phyloP scores from a whole-genome alignment of 2,888 invertebrate species.

The Chrysina gloriosa region DNA sequence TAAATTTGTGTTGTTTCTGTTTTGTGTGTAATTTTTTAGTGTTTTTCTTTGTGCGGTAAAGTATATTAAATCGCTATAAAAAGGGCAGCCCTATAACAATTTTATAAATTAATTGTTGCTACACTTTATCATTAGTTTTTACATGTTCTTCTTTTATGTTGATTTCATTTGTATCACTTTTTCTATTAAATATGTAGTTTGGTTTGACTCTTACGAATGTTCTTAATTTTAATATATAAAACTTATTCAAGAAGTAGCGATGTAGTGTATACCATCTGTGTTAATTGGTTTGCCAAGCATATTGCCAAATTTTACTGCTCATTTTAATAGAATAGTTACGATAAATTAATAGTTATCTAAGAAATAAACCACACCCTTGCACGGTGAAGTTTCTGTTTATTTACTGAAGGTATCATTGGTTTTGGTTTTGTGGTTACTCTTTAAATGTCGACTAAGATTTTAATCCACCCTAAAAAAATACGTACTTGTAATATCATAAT shows the following conservation, averaged over 20 bases:
- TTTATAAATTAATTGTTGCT: conserved; percentile 14
- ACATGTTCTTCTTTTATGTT: background rate
- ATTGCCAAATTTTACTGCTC: no score
- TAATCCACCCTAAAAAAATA: no score
- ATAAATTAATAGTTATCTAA: background rate
- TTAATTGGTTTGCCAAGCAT: no score
- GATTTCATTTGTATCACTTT: background rate
- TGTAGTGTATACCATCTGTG: no score
- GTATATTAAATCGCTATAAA: conserved; percentile 14
- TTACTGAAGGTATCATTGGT: background rate
- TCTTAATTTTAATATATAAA: no score
- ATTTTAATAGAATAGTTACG: background rate
- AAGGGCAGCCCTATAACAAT: background rate
- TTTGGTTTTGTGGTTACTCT: no score
- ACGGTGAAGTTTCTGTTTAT: background rate
- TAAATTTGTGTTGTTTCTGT: conserved; percentile 19
- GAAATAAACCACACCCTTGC: conserved; percentile 27
- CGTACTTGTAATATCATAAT: no score
- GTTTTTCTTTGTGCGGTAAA: conserved; percentile 30
- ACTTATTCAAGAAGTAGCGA: no score
- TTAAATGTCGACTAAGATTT: no score
- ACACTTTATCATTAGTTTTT: conserved; percentile 2
- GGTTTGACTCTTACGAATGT: no score
- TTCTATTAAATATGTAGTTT: background rate
- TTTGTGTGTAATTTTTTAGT: conserved; percentile 25